A percentile compares a stretch with the other conserved stretches of the same genome.
These are phyloP conservation scores for Corythaeola cristata DNA, from an alignment of 2,113 vertebrate species.

Conservation along the genomic window DNA sequence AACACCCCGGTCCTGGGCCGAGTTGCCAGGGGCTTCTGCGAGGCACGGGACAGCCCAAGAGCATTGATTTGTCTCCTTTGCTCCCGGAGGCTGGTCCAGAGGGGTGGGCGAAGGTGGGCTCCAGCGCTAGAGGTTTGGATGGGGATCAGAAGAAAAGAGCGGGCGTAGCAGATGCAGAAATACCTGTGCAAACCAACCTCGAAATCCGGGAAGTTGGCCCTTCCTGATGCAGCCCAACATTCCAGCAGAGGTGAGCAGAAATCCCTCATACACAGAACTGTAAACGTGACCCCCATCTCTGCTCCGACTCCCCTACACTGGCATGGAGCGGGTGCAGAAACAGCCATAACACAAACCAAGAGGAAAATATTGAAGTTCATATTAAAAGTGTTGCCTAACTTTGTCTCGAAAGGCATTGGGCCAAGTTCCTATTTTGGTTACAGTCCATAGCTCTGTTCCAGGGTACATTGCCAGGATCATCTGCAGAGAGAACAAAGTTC, in stretches of 20 bases:
- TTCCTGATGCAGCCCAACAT: not conserved
- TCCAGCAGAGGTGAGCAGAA: not conserved
- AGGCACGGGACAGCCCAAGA: not conserved
- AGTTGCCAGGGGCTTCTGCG: not conserved
- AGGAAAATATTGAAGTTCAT: not conserved
- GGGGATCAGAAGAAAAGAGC: not conserved
- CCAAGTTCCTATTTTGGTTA: not conserved
- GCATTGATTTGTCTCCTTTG: not conserved
- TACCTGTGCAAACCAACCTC: not conserved
- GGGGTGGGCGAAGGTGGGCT: not conserved
- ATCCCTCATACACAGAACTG: not conserved
- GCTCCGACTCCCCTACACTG: not conserved
- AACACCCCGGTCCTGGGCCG: rapidly evolving
- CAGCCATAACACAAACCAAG: not conserved
- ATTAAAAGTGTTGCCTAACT: not conserved
- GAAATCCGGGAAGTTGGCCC: rapidly evolving
- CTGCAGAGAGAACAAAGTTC: not conserved
- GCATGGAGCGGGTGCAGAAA: not conserved
- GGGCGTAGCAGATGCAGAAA: not conserved
- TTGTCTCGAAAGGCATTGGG: not conserved
- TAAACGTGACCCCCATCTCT: not conserved
- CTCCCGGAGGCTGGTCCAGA: not conserved
- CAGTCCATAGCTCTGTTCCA: not conserved
- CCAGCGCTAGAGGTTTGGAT: not conserved
- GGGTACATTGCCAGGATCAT: not conserved